Evolutionary conservation across 1,140 invertebrate species (phyloP).

Genomic region (Hermatobates lingyangjiaoensis): DNA sequence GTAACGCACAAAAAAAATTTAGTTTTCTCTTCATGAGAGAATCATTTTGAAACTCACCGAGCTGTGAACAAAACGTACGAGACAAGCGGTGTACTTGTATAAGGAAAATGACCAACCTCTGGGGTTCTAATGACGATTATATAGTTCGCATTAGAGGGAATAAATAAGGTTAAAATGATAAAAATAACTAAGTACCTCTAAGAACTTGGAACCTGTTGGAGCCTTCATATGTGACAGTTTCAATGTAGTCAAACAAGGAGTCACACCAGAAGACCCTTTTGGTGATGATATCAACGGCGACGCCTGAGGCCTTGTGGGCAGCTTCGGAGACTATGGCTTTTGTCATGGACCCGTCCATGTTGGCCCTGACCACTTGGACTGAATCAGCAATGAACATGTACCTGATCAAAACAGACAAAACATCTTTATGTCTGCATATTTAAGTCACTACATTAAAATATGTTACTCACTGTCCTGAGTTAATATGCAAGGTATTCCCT

Average conservation of each 20-base stretch:
- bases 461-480: too few species aligned
- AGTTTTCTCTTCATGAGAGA: too few species aligned
- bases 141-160: not conserved
- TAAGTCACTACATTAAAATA: too few species aligned
- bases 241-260: constrained; percentile 87
- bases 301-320: constrained; percentile 72
- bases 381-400: constrained; percentile 87
- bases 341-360: constrained; percentile 76
- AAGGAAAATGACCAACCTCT: too few species aligned
- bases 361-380: constrained; percentile 66
- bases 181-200: constrained; percentile 26
- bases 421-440: too few species aligned
- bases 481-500: too few species aligned
- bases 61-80: too few species aligned
- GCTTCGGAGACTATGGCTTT: constrained; percentile 72
- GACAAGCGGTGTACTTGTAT: too few species aligned
- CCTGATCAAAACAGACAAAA: too few species aligned
- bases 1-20: too few species aligned
- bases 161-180: not conserved
- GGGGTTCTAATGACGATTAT: too few species aligned
- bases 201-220: constrained; percentile 54
- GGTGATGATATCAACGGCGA: constrained; percentile 69
- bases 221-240: constrained; percentile 90
- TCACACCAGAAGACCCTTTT: constrained; percentile 92
- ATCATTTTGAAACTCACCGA: too few species aligned